These are phyloP conservation scores for Ommatoiulus sabulosus DNA, from an alignment of 2,888 invertebrate species.

Conservation along the genomic window DNA sequence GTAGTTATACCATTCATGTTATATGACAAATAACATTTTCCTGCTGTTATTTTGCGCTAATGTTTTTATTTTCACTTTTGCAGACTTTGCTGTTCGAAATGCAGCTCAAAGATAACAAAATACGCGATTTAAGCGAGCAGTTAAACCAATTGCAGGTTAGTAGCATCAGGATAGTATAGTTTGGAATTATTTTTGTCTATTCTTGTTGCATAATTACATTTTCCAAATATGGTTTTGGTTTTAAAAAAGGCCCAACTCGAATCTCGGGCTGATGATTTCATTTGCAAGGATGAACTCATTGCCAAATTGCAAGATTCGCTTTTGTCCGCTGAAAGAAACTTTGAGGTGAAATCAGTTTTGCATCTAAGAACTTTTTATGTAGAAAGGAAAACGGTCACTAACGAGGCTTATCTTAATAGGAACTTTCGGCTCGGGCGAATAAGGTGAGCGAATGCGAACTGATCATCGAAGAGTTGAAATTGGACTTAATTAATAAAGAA, in stretches of 20 bases:
- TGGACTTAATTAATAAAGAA: not conserved
- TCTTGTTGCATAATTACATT: not conserved
- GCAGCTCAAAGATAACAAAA: not conserved
- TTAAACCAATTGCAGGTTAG: not conserved
- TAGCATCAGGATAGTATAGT: not conserved
- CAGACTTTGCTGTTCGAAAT: slow-evolving; percentile 18
- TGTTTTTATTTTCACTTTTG: not conserved
- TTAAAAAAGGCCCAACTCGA: not conserved
- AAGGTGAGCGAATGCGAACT: not conserved
- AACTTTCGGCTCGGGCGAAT: slow-evolving; percentile 7
- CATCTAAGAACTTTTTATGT: not conserved
- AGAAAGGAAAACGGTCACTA: too few relatives aligned
- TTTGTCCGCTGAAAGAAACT: not conserved
- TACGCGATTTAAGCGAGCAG: slow-evolving; percentile 13
- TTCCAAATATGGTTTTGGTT: not conserved
- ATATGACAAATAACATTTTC: not conserved
- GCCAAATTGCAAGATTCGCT: not conserved
- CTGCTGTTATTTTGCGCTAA: not conserved
- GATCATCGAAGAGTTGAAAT: not conserved
- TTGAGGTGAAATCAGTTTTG: not conserved
- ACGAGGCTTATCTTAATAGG: not conserved
- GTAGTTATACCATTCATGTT: not conserved
- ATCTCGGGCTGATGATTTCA: not conserved
- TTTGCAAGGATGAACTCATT: not conserved
- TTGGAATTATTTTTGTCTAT: not conserved